These are phyloP conservation scores for Carcharodon carcharias DNA, from an alignment of 2,797 vertebrate species.

Conservation along the genomic window DNA sequence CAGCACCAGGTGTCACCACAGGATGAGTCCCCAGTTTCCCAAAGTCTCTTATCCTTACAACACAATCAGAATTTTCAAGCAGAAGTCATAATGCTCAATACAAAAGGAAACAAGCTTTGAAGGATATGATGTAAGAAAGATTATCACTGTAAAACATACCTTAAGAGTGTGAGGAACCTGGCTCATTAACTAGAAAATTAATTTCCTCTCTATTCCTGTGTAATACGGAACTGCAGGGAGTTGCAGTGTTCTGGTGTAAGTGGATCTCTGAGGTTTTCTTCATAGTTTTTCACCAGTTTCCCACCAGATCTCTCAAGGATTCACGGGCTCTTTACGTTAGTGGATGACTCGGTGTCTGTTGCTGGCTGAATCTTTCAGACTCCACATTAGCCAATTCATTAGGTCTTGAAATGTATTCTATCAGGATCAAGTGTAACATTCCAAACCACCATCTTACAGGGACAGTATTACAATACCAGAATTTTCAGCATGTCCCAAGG, in stretches of 20 bases:
- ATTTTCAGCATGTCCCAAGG: not conserved
- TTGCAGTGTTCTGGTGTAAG: not conserved
- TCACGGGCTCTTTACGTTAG: not conserved
- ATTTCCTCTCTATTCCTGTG: not conserved
- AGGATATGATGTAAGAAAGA: not conserved
- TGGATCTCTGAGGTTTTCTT: not conserved
- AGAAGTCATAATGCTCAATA: not conserved
- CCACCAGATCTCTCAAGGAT: not conserved
- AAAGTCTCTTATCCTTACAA: not conserved
- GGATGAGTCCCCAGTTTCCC: too few relatives aligned
- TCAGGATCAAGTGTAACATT: not conserved
- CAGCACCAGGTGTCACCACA: too few relatives aligned
- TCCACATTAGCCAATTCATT: not conserved
- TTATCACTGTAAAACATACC: not conserved
- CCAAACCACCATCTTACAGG: not conserved
- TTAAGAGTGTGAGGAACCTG: not conserved
- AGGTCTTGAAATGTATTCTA: not conserved
- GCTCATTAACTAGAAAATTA: not conserved
- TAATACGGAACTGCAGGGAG: not conserved
- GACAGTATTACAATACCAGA: not conserved
- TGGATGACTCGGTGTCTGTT: not conserved
- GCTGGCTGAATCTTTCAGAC: not conserved
- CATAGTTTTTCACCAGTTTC: not conserved
- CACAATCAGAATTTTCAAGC: not conserved
- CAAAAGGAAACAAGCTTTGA: not conserved